Base-by-base conservation (phyloP, 2,113 vertebrate species). In the Alces alces region DNA sequence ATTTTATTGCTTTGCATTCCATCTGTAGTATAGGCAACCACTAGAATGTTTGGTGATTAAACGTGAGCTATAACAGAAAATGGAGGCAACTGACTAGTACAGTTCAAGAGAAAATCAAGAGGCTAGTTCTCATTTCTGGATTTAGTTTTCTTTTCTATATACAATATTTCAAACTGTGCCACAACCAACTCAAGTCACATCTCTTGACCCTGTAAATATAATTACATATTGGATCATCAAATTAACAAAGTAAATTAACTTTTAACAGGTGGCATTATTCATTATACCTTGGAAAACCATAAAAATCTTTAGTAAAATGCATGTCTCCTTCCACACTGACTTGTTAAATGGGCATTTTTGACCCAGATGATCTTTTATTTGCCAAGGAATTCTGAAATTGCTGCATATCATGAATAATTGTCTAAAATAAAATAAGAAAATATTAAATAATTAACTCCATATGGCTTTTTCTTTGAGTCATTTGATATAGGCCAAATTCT, bases 401-500 rank as follows among this genome's bases (percentile, higher is more conserved):
- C 50, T 86, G 7, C 13, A 85, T 66, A 54, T 33, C 50, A 27
- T 89, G 92, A 89, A 50, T 97, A 85, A 80, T 27, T 87, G 5
- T 85, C 57, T 88, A 91, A 87, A 97, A 93, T 85, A 96, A 93
- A 95, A 52, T 86, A 15, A 9, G 52, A 95, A 95, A 84, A 45
- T 80, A 93, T 86, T 79, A 27, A 66, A 57, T 43, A 85, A 84
- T 89, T 89, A 93, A 82, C 57, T 90, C 21, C 47, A 66, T 78
- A 50, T 87, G 17, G 7, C 8, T 64, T 85, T 94, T 92, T 21
- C 19, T n/a, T 97, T 92, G 43, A 73, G 7, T 95, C 30, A 93
- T 82, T 97, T 88, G 16, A 43, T 87, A 96, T 6, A 89, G 8
- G 80, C 19, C 36, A 94, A 89, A 90, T 93, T 85, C n/a, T 96